Base-by-base conservation (phyloP, 2,113 vertebrate genomes). In the Gallinago paraguaiae region DNA sequence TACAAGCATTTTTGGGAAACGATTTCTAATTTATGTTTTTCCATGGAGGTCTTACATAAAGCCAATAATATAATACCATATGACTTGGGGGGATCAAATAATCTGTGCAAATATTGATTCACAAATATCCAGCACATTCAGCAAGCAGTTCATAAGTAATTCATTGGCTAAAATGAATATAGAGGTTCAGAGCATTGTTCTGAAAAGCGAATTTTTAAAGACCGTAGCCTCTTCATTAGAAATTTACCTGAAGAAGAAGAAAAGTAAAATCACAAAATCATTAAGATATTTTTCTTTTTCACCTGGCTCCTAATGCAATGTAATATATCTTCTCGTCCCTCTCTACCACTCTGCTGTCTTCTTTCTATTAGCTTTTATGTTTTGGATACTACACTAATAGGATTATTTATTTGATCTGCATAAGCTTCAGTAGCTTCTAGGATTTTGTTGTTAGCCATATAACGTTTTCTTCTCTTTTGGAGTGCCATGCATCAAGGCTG, bases 31-130 rank as follows among this genome's bases (percentile, higher is more conserved):
- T 88, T 78, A 56, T 51, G 27, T 81, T 94, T 33, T 90, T 95
- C 30, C n/a, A 35, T 41, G 27, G 67, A 88, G 65, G 45, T 75
- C 54, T 92, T 79, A 19, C 18, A 50, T 61, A 74, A 82, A 94
- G 25, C n/a, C 64, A 57, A 59, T 72, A 77, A 80, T 90, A 91
- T n/a, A 70, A 92, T 64, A 63, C 60, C 72, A 43, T 82, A 70
- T 82, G 68, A 92, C 39, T 71, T 46, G 18, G 25, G 25, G 41
- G 24, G 3, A 74, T 83, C 63, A 94, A 90, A 84, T 88, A 77
- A 86, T 93, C 51, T 68, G 35, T 92, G 72, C 51, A 97, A 94
- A 93, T 93, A 84, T 93, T 94, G 65, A 92, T 35, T 92, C 80
- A 75, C 68, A 95, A 90, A 80, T 93, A 94, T 51, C 35, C 48